phyloP scores from a whole-genome alignment of 2,888 invertebrate species.

The Cenopis cana region DNA sequence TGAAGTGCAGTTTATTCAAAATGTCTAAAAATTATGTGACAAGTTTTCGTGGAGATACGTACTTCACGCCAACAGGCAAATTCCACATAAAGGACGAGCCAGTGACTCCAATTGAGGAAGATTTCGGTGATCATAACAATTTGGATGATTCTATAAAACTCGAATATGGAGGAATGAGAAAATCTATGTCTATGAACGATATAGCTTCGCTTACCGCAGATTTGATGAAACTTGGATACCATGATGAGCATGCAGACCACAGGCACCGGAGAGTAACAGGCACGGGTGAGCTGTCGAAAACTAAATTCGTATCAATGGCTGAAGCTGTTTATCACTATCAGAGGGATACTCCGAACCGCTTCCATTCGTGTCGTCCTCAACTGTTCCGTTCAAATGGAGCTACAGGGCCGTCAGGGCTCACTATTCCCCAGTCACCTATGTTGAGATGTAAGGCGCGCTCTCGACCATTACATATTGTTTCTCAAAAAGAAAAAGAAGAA shows the following conservation, averaged over 20 bases:
- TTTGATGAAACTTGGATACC: slow-evolving; percentile 24
- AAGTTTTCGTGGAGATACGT: slow-evolving; percentile 71
- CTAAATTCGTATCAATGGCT: slow-evolving; percentile 85
- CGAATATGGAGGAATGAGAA: slow-evolving; percentile 63
- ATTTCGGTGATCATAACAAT: slow-evolving; percentile 66
- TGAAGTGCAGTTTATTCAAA: slow-evolving; percentile 45
- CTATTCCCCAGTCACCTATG: slow-evolving; percentile 82
- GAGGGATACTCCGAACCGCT: slow-evolving; percentile 85
- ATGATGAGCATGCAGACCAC: slow-evolving; percentile 53
- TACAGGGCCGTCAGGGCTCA: slow-evolving; percentile 62
- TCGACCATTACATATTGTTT: slow-evolving; percentile 81
- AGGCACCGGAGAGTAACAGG: slow-evolving; percentile 60
- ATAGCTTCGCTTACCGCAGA: slow-evolving; percentile 57
- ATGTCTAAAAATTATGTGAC: slow-evolving; percentile 73
- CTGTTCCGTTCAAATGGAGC: slow-evolving; percentile 59
- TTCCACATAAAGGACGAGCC: slow-evolving; percentile 71
- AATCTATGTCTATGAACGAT: slow-evolving; percentile 76
- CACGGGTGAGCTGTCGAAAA: slow-evolving; percentile 63
- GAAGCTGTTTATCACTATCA: slow-evolving; percentile 85
- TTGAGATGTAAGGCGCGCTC: slow-evolving; percentile 83
- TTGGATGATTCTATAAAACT: slow-evolving; percentile 62
- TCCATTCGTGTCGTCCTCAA: slow-evolving; percentile 68
- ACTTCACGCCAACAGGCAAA: slow-evolving; percentile 63
- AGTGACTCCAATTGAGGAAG: slow-evolving; percentile 68
- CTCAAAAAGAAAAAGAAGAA: slow-evolving; percentile 86